Conservation (phyloP, 2,888 invertebrate genomes). For the Cactoblastis cactorum region DNA sequence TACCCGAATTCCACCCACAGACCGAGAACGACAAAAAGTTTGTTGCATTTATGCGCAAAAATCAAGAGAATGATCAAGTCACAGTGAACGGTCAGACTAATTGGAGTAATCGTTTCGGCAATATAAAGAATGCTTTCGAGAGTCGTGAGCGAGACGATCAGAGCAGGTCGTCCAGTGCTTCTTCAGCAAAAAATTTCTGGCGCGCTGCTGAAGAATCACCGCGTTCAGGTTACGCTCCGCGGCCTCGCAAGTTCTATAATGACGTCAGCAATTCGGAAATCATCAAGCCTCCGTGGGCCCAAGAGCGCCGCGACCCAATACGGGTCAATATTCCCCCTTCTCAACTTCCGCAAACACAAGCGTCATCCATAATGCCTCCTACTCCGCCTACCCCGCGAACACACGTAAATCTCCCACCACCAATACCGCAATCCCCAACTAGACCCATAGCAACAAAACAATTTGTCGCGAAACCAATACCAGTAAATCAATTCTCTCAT, state of each 20-base stretch:
- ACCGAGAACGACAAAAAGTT: conserved; percentile 93
- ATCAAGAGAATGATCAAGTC: conserved; percentile 58
- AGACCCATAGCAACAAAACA: conserved; percentile 57
- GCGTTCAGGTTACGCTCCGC: conserved; percentile 33
- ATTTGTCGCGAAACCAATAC: conserved; percentile 78
- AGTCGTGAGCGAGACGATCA: conserved; percentile 61
- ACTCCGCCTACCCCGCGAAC: conserved; percentile 20
- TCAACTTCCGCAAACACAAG: conserved; percentile 16
- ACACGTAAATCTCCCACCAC: conserved; percentile 26
- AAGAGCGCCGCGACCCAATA: conserved; percentile 50
- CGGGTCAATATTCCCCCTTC: conserved; percentile 24
- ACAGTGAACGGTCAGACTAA: conserved; percentile 66
- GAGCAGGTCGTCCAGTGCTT: conserved; percentile 64
- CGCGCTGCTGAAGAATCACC: conserved; percentile 78
- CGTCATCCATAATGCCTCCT: conserved; percentile 18
- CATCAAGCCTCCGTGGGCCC: conserved; percentile 65
- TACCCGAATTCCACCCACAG: conserved; percentile 88
- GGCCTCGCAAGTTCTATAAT: conserved; percentile 41
- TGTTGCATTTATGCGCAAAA: conserved; percentile 88
- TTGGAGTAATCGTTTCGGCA: conserved; percentile 91
- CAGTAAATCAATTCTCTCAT: conserved; percentile 86
- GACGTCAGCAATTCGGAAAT: conserved; percentile 51
- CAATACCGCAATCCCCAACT: conserved; percentile 47
- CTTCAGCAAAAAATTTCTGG: conserved; percentile 81
- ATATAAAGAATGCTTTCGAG: conserved; percentile 90